Conservation (phyloP, 2,113 vertebrate genomes). For the Sebastes fasciatus region DNA sequence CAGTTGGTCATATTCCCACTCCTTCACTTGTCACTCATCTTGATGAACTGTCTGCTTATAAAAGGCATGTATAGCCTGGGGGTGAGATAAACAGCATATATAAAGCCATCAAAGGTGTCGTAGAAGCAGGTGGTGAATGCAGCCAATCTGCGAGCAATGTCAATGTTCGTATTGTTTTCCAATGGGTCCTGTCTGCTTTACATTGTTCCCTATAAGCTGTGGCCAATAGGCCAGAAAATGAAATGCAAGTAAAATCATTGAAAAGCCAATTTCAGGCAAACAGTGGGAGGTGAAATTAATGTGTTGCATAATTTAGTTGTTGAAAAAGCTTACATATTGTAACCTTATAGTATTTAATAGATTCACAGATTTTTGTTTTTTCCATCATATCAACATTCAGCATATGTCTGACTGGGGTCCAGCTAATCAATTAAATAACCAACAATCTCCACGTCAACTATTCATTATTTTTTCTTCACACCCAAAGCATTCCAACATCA, state of each 20-base stretch:
- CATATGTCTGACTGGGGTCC: background rate
- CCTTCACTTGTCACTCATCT: constrained; percentile 51
- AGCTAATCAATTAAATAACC: constrained; percentile 38
- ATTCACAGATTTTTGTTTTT: background rate
- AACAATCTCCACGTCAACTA: constrained; percentile 35
- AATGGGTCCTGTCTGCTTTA: background rate
- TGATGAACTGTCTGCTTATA: constrained; percentile 44
- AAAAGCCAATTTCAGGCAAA: background rate
- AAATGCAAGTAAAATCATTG: background rate
- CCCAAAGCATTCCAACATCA: background rate
- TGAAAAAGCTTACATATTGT: background rate
- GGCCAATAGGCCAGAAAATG: background rate
- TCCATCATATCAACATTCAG: background rate
- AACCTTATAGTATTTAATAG: background rate
- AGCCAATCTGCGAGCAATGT: constrained; percentile 18
- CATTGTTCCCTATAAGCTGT: background rate
- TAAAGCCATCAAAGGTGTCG: constrained; percentile 47
- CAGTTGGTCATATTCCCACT: constrained; percentile 42
- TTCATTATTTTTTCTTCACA: constrained; percentile 39
- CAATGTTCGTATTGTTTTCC: constrained; percentile 12
- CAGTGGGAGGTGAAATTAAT: background rate
- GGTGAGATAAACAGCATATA: constrained; percentile 36
- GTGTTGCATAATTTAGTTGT: background rate
- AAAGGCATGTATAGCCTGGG: constrained; percentile 21
- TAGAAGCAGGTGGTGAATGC: constrained; percentile 32